phyloP scores from a whole-genome alignment of 2,113 vertebrate species.

The Clarias gariepinus region DNA sequence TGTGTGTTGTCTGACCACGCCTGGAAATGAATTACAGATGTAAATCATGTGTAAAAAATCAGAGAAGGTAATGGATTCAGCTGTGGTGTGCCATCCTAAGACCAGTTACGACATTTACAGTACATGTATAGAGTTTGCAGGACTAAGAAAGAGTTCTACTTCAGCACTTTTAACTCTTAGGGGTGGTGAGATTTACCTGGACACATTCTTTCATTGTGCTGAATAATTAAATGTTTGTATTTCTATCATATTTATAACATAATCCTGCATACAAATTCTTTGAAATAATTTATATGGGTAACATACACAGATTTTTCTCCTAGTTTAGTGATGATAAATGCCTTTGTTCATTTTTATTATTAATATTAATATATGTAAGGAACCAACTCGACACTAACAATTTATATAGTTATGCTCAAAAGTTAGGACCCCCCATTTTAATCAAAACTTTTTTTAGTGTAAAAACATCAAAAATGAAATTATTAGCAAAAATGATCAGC shows the following conservation, averaged over 20 bases:
- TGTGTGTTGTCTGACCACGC: neutral
- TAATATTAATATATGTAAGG: too few species aligned
- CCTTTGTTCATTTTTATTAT: too few species aligned
- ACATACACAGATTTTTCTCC: neutral
- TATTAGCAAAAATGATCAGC: too few species aligned
- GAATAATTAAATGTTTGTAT: neutral
- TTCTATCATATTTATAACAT: neutral
- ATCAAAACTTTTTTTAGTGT: too few species aligned
- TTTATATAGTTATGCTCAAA: too few species aligned
- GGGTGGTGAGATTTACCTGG: neutral
- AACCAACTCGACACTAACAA: too few species aligned
- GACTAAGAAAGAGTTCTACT: neutral
- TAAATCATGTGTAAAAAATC: conserved; percentile 1
- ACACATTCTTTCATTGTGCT: neutral
- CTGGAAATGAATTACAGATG: neutral
- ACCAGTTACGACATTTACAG: neutral
- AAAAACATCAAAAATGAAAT: too few species aligned
- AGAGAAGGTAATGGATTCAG: neutral
- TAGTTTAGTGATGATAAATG: too few species aligned
- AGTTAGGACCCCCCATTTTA: too few species aligned
- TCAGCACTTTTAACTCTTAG: neutral
- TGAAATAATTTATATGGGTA: neutral
- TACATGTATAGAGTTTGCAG: neutral
- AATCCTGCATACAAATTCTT: neutral
- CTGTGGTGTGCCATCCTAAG: neutral